Conservation (phyloP, 2,113 vertebrate species). For the Rhinoptilus africanus region DNA sequence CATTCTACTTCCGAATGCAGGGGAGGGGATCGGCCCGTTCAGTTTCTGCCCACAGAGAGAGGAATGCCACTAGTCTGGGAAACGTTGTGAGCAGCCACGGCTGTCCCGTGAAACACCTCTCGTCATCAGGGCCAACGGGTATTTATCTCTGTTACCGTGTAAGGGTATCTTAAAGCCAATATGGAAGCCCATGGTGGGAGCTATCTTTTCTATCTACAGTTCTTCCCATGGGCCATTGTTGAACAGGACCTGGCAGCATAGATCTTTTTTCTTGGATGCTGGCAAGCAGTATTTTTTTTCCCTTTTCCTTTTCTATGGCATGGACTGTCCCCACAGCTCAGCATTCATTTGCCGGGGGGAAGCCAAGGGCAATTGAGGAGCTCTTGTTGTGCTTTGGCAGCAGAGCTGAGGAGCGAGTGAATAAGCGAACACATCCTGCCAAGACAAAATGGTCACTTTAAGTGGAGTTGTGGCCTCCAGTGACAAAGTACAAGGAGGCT, state of each 20-base stretch:
- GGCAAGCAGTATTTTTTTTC: neutral
- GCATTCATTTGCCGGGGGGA: neutral
- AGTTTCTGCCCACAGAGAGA: neutral
- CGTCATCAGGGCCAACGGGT: neutral
- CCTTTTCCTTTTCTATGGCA: neutral
- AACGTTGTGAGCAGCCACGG: neutral
- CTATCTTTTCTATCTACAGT: too few species aligned
- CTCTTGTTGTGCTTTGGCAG: slow-evolving; percentile 31
- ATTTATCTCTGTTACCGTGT: neutral
- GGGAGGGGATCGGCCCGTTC: neutral
- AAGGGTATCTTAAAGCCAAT: neutral
- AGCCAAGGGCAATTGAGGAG: slow-evolving; percentile 12
- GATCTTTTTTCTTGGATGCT: neutral
- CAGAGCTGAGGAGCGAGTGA: neutral
- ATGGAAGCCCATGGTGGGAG: neutral
- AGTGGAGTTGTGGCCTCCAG: slow-evolving; percentile 31
- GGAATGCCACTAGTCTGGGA: neutral
- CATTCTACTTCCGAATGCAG: neutral
- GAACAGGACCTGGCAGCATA: neutral
- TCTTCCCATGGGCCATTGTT: neutral
- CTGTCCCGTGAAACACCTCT: neutral
- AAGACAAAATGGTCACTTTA: slow-evolving; percentile 32
- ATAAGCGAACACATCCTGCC: neutral
- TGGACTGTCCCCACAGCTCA: neutral
- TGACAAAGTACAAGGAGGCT: neutral